phyloP scores from a whole-genome alignment of 2,113 vertebrate species.

The Eurystomus gularis region DNA sequence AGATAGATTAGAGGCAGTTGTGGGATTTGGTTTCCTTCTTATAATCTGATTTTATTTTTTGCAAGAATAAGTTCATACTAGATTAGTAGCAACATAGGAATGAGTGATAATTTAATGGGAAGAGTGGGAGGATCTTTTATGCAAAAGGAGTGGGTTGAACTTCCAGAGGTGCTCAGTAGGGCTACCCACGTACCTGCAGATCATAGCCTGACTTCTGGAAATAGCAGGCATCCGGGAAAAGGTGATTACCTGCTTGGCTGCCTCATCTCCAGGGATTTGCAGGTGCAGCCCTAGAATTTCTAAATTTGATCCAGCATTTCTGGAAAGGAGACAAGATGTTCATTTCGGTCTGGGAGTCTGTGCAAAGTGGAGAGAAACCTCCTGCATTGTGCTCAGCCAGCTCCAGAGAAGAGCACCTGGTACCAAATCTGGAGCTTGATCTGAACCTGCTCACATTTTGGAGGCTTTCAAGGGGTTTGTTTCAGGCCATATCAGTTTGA shows the following conservation, averaged over 20 bases:
- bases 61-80: not conserved
- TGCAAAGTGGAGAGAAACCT: not conserved
- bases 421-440: constrained; percentile 15
- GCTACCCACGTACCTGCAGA: not conserved
- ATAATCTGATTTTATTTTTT: not conserved
- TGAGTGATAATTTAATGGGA: not conserved
- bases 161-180: not conserved
- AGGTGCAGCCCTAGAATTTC: not conserved
- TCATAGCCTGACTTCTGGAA: not conserved
- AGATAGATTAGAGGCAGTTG: not conserved
- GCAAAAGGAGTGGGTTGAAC: not conserved
- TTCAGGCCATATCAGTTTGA: constrained; percentile 43
- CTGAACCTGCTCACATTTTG: not conserved
- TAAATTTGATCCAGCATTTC: not conserved
- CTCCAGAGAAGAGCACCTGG: not conserved
- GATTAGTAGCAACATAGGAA: not conserved
- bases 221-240: not conserved
- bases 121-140: not conserved
- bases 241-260: not conserved
- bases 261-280: not conserved
- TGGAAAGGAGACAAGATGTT: not conserved
- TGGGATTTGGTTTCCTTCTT: not conserved
- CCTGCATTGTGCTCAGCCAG: not conserved
- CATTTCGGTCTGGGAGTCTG: not conserved
- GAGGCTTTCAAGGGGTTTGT: not conserved